Percentiles rank a stretch among this genome's conserved stretches.
Conservation (phyloP, 2,888 invertebrate genomes). For the Myopa tessellatipennis region DNA sequence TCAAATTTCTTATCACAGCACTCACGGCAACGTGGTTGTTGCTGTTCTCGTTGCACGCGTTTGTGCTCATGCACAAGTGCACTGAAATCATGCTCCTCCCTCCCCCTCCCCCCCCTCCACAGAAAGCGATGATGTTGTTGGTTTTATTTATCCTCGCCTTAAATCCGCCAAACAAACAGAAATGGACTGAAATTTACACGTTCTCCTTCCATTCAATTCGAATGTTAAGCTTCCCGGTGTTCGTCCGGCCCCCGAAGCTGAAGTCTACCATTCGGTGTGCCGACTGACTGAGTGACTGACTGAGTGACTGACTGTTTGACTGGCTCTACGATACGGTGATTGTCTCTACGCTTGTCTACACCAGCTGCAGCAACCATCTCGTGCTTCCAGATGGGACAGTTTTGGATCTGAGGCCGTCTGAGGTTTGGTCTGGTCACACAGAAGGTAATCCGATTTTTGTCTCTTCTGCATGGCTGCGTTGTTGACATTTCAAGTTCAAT, state of each 20-base stretch:
- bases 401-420: neutral
- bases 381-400: neutral
- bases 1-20: constrained; percentile 40
- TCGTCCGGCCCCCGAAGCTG: neutral
- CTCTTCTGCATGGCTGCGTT: constrained; percentile 28
- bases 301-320: neutral
- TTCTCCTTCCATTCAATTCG: neutral
- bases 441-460: constrained; percentile 19
- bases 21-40: constrained; percentile 22
- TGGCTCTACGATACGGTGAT: neutral
- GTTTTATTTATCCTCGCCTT: constrained; percentile 13
- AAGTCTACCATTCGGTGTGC: too few relatives aligned
- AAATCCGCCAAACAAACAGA: constrained; percentile 29
- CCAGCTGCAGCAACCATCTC: too few relatives aligned
- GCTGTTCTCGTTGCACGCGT: constrained; percentile 11
- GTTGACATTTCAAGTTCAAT: constrained; percentile 43
- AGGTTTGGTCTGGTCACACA: neutral
- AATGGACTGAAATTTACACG: constrained; percentile 16
- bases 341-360: neutral
- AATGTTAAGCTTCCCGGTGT: neutral
- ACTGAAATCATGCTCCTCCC: constrained; percentile 11
- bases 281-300: neutral
- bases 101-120: neutral
- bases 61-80: constrained; percentile 38
- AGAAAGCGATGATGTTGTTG: neutral